These are phyloP conservation scores for Cynopterus brachyotis DNA, from an alignment of 2,113 vertebrate genomes.

Conservation along the genomic window DNA sequence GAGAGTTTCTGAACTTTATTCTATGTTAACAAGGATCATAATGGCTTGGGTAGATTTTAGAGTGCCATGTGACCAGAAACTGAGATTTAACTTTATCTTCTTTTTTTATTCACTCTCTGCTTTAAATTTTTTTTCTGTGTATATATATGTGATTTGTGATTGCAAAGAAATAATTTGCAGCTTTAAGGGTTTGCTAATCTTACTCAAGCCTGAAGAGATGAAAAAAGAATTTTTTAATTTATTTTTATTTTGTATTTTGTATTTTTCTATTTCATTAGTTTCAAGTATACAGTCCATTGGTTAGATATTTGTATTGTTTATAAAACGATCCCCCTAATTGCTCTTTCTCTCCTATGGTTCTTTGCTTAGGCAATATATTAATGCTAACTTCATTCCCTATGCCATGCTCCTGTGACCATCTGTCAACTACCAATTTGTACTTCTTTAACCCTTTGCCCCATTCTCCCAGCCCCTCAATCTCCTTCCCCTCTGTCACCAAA, in stretches of 20 bases:
- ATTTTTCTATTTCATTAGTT: no score
- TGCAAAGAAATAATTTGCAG: neutral
- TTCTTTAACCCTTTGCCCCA: no score
- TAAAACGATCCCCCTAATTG: no score
- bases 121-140: neutral
- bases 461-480: no score
- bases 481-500: no score
- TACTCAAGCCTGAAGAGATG: neutral
- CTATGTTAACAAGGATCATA: neutral
- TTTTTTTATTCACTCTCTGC: neutral
- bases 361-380: no score
- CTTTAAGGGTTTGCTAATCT: neutral
- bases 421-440: no score
- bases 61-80: neutral
- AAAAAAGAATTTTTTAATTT: neutral
- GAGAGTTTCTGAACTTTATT: neutral
- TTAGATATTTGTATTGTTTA: no score
- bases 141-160: neutral
- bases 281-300: no score
- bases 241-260: neutral
- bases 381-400: no score
- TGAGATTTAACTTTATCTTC: neutral
- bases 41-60: neutral
- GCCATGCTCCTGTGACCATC: no score
- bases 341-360: no score